Conservation (phyloP, 2,797 vertebrate species). For the Buphagus erythrorhynchus region DNA sequence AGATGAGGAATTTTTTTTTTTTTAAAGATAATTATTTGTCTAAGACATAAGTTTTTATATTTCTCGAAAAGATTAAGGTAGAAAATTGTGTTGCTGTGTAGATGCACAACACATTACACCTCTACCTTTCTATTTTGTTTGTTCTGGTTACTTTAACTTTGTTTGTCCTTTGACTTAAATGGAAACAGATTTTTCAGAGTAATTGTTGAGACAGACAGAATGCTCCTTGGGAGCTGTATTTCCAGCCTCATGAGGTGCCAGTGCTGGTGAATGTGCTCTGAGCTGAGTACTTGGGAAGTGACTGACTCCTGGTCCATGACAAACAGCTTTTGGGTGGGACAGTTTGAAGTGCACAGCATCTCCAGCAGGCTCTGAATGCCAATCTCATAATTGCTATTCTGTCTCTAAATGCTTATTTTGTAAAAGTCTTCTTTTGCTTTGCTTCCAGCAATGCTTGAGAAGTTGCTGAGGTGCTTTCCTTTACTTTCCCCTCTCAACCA, state of each 20-base stretch:
- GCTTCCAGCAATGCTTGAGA: not conserved
- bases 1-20: not conserved
- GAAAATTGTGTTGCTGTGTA: not conserved
- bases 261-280: not conserved
- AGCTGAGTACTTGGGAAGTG: not conserved
- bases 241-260: not conserved
- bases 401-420: not conserved
- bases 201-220: not conserved
- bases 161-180: not conserved
- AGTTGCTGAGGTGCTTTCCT: not conserved
- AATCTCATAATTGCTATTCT: not conserved
- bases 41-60: not conserved
- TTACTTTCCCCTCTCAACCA: not conserved
- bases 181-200: not conserved
- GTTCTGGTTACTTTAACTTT: not conserved
- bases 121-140: not conserved
- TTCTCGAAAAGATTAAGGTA: not conserved
- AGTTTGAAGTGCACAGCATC: not conserved
- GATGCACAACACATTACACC: not conserved
- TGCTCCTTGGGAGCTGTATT: not conserved
- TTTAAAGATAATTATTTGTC: rapidly evolving
- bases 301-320: not conserved
- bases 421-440: not conserved
- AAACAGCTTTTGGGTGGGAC: not conserved
- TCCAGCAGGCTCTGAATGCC: not conserved